phyloP scores from a whole-genome alignment of 1,140 invertebrate species.

The Aleiodes sp. region DNA sequence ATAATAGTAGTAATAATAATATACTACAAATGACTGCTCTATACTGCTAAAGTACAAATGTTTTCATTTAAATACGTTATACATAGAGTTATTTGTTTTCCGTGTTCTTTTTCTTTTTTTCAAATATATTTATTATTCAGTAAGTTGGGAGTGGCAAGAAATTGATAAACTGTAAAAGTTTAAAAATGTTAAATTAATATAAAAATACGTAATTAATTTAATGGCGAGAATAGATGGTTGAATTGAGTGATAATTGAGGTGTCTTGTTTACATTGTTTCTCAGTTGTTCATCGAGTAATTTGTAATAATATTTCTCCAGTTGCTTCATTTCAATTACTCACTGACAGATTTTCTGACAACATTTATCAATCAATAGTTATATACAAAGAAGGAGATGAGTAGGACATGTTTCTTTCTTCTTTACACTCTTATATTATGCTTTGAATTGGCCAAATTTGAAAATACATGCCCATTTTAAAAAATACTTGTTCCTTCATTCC shows the following conservation, averaged over 20 bases:
- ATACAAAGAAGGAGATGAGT: too few species aligned
- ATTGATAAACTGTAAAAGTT: too few species aligned
- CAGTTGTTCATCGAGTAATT: not conserved
- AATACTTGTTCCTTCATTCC: too few species aligned
- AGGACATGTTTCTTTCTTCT: too few species aligned
- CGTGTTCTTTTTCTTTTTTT: conserved; percentile 18
- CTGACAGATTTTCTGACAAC: too few species aligned
- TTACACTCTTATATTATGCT: too few species aligned
- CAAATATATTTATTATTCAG: conserved; percentile 8
- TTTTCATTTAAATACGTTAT: conserved; percentile 65
- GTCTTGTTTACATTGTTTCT: not conserved
- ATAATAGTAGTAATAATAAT: conserved; percentile 46
- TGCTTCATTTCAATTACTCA: too few species aligned
- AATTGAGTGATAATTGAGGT: conserved; percentile 1
- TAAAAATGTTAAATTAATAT: not conserved
- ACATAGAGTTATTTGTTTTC: conserved; percentile 39
- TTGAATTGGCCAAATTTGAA: too few species aligned
- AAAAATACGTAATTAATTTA: conserved; percentile 4
- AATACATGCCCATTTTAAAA: too few species aligned
- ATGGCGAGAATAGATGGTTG: not conserved
- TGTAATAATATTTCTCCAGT: too few species aligned
- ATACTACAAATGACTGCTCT: conserved; percentile 64
- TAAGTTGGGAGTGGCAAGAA: too few species aligned
- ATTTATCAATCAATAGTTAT: too few species aligned
- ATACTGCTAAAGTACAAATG: conserved; percentile 68